Evolutionary conservation across 2,113 vertebrate genomes (phyloP).

Genomic region (Neodon shergylaensis): DNA sequence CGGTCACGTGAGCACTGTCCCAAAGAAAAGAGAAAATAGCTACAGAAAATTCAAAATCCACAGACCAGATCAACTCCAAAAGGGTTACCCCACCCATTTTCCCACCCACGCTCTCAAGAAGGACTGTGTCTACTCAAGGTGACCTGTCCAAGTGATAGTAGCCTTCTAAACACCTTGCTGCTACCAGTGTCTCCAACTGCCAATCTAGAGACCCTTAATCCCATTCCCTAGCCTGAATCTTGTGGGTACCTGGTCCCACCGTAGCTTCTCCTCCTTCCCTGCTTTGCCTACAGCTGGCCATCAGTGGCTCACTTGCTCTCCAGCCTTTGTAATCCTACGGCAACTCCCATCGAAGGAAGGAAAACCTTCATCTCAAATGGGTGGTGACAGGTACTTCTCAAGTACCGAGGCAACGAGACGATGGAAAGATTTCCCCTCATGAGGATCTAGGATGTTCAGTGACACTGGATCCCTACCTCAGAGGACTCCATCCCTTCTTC

Average conservation of each 20-base stretch:
- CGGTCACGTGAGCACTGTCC: neutral
- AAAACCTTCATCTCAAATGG: neutral
- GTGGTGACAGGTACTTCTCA: neutral
- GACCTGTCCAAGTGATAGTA: rapidly evolving
- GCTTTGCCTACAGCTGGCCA: neutral
- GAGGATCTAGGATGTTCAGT: neutral
- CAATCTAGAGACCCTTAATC: rapidly evolving
- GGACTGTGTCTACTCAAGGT: neutral
- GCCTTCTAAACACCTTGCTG: neutral
- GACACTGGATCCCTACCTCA: neutral
- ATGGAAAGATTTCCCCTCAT: neutral
- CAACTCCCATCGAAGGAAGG: neutral
- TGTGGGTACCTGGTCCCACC: rapidly evolving
- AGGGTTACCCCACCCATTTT: neutral
- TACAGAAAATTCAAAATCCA: neutral
- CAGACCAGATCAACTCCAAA: neutral
- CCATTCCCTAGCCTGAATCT: neutral
- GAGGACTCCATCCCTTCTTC: neutral
- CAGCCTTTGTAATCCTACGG: neutral
- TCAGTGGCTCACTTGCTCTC: neutral
- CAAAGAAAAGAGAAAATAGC: neutral
- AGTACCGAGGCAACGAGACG: neutral
- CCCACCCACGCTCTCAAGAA: neutral
- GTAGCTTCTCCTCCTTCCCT: neutral
- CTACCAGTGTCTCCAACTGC: neutral